Evolutionary conservation across 1,140 invertebrate genomes (phyloP), one percentile per base, ranked within the genome.

Genomic region (Ceratina japonica): DNA sequence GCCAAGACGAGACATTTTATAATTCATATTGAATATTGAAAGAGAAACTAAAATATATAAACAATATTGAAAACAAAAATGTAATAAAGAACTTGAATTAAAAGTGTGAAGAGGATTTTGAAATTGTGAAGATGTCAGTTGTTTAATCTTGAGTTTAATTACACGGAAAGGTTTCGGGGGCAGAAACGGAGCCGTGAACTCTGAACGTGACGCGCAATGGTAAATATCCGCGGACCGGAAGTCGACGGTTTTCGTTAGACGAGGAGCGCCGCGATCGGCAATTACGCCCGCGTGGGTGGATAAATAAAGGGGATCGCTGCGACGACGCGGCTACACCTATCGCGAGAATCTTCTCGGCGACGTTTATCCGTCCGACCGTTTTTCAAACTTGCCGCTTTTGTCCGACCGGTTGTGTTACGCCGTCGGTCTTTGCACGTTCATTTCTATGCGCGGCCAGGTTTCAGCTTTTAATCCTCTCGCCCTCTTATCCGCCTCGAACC

Each of bases 301-400:
- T 69, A 85, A 78, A 80, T 86, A 85, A 86, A 80, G 54, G 68
- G 49, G 44, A 58, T 68, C 56, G 52, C 52, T 22, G 12, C n/a
- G 20, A 22, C n/a, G 18, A 2, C 31, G 54, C 8, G 12, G 7
- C 15, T 71, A 49, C 75, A 71, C 59, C 49, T 72, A 63, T 49
- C 24, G 54, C 22, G 24, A 3, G 18, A 58, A 59, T 16, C 4
- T 54, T 65, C 37, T 24, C 27, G 5, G 5, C 37, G 13, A 22
- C 15, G 20, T 66, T 13, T 31, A 31, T 31, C 27, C 27, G 27
- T 1, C 27, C 27, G 27, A 31, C 27, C 27, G 27, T 31, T 31
- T 31, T 31, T 31, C 27, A 31, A 31, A 31, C 27, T 1, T 31
- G 27, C 4, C 27, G 27, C 27, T 31, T 31, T 31, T 31, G 27